A percentile compares a stretch with the other conserved stretches of the same genome.
Evolutionary conservation across 1,140 invertebrate species (phyloP).

Genomic region (Euschistus heros): DNA sequence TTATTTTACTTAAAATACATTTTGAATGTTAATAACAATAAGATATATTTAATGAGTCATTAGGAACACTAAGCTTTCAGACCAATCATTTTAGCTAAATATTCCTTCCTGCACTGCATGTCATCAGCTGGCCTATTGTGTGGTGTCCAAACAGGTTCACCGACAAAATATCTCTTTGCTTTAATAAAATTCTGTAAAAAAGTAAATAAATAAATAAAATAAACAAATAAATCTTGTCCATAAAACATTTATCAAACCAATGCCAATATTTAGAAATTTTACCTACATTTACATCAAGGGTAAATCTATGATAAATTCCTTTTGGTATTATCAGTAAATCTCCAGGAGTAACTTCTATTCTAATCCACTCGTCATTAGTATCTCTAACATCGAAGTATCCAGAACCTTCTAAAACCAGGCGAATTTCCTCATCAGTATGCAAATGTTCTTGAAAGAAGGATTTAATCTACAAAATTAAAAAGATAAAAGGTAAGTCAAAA

Average conservation of each 20-base stretch:
- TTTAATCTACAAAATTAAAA: conserved; percentile 49
- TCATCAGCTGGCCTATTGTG: conserved; percentile 80
- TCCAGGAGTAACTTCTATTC: conserved; percentile 71
- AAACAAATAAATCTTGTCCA: not conserved
- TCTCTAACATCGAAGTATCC: conserved; percentile 97
- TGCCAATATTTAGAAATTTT: conserved; percentile 40
- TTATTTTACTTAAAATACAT: no score
- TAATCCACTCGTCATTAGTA: conserved; percentile 80
- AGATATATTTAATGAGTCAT: no score
- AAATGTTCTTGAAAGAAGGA: conserved; percentile 89
- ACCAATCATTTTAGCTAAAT: conserved; percentile 40
- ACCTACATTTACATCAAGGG: conserved; percentile 68
- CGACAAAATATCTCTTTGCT: conserved; percentile 78
- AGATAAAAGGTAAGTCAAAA: not conserved
- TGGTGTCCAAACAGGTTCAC: conserved; percentile 85
- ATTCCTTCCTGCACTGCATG: conserved; percentile 63
- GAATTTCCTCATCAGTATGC: conserved; percentile 95
- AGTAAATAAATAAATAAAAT: conserved; percentile 22
- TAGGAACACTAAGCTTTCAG: not conserved
- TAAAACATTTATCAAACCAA: not conserved
- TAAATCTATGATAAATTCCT: conserved; percentile 97
- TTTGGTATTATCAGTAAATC: conserved; percentile 90
- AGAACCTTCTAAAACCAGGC: conserved; percentile 71
- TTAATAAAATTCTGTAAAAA: conserved; percentile 72
- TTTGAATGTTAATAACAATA: no score